Evolutionary conservation across 2,888 invertebrate genomes (phyloP), one percentile per base, ranked within the genome.

Genomic region (Laspeyria flexula): DNA sequence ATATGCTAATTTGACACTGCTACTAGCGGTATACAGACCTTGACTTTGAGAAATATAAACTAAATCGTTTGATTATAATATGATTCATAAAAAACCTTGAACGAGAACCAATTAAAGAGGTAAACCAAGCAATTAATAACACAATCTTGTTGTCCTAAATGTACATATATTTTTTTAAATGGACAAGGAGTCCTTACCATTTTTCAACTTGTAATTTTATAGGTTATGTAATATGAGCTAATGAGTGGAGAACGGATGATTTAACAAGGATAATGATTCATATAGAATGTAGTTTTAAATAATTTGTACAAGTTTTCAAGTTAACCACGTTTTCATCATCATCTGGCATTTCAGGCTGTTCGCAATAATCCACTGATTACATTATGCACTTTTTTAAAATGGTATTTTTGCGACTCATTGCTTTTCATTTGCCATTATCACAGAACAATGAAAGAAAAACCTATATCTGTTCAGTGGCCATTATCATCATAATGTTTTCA

Each of bases 11-110:
- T 11, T 9, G 15, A 18, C 16, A 13, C 12, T 13, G 9, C 15
- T n/a, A 16, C 10, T 50, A 44, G 49, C 52, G 27, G 46, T 52
- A 48, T 34, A 3, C 9, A 4, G 27, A 13, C 65, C 60, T 51
- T 67, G 68, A 67, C 68, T 60, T 67, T 67, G 65, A 55, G 43
- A 49, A 38, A 62, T 39, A 40, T 40, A 50, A 43, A 61, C 25
- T 43, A 52, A 58, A 50, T 49, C 25, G 23, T 30, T 51, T 46
- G 38, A 65, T 49, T 41, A 49, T 11, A 31, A 29, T 49, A 46
- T 68, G 57, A 68, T 44, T 68, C 57, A 68, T 51, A 39, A 34
- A 21, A 31, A 54, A 45, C 55, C 63, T 68, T 56, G 60, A 46
- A 56, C 29, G 31, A 53, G 61, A 47, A 44, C 39, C 39, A 44